Conservation (phyloP, 2,797 vertebrate species). For the Leptoclinus maculatus region DNA sequence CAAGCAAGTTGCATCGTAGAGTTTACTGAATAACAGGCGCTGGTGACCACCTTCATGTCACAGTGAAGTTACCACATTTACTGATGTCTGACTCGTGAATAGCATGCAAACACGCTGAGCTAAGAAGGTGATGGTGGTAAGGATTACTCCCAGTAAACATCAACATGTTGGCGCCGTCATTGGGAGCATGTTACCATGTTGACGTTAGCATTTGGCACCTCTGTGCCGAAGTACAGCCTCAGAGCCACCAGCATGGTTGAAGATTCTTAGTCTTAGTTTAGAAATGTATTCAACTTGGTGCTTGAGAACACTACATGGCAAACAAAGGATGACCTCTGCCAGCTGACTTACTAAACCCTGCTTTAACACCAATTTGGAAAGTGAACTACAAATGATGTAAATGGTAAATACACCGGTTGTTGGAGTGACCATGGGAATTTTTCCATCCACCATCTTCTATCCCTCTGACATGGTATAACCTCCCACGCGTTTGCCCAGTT, state of each 20-base stretch:
- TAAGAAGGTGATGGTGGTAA: not conserved
- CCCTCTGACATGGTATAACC: not conserved
- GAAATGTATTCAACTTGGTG: not conserved
- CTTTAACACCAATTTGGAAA: not conserved
- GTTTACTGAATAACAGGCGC: not conserved
- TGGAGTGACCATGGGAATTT: not conserved
- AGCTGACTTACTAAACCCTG: not conserved
- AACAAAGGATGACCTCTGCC: not conserved
- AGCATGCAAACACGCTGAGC: not conserved
- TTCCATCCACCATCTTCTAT: not conserved
- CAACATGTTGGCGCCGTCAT: not conserved
- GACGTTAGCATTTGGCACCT: not conserved
- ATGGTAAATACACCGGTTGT: not conserved
- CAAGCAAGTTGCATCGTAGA: not conserved
- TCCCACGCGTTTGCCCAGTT: slow-evolving; percentile 11
- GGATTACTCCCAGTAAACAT: not conserved
- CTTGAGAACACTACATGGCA: not conserved
- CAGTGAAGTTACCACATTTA: not conserved
- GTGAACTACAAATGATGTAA: not conserved
- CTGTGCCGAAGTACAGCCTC: not conserved
- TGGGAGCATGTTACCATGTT: not conserved
- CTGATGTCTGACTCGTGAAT: not conserved
- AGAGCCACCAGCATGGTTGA: not conserved
- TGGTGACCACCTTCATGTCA: not conserved
- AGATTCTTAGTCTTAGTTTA: not conserved